Conservation (phyloP, 2,888 invertebrate species). For the Ormyrus labotus region DNA sequence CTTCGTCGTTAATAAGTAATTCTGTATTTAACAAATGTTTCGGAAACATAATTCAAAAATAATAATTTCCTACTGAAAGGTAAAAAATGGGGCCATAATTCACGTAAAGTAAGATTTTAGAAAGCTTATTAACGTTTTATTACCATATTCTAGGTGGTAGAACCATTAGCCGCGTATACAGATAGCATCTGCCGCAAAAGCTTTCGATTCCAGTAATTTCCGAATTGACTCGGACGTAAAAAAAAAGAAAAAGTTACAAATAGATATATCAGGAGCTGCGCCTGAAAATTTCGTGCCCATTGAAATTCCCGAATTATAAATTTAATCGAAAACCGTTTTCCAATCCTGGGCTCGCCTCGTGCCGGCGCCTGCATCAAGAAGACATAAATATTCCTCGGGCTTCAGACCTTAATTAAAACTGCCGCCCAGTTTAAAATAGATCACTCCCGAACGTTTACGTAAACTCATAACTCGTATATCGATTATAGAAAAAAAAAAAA, state of each 20-base stretch:
- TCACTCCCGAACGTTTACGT: not conserved
- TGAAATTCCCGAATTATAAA: constrained; percentile 39
- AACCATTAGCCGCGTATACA: no score
- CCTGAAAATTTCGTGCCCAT: not conserved
- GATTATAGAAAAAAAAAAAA: not conserved
- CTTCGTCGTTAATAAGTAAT: no score
- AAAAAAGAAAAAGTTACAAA: not conserved
- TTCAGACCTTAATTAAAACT: constrained; percentile 32
- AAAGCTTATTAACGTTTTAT: no score
- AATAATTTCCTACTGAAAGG: no score
- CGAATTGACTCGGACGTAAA: no score
- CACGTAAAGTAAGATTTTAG: not conserved
- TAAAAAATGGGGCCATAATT: not conserved
- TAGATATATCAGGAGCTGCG: constrained; percentile 3
- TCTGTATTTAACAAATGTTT: no score
- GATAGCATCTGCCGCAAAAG: no score
- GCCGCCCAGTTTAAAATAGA: constrained; percentile 15
- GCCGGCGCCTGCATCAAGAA: constrained; percentile 14
- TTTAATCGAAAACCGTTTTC: constrained; percentile 37
- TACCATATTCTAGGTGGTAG: no score
- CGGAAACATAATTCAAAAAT: no score
- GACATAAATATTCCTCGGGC: constrained; percentile 21
- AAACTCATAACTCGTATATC: constrained; percentile 19
- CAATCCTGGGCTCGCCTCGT: not conserved
- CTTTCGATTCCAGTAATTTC: no score